A percentile compares a stretch with the other conserved stretches of the same genome.
phyloP scores from a whole-genome alignment of 2,113 vertebrate genomes.

The Pangasianodon gigas region DNA sequence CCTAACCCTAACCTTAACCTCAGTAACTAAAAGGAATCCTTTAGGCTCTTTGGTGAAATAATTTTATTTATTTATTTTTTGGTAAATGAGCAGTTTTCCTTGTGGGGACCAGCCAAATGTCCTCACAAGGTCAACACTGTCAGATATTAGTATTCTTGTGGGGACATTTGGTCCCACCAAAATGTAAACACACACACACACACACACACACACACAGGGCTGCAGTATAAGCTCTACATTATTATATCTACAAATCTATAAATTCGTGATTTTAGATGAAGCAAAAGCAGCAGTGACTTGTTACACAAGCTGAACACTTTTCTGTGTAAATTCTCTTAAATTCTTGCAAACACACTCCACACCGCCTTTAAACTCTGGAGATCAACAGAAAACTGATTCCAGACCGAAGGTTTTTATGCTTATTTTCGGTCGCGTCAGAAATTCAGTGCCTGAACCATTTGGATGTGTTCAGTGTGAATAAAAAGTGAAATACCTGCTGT shows the following conservation, averaged over 20 bases:
- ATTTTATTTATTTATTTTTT: not conserved
- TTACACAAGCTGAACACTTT: not conserved
- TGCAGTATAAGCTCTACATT: not conserved
- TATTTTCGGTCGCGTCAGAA: not conserved
- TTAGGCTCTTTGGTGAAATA: not conserved
- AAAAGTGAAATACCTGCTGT: constrained; percentile 26
- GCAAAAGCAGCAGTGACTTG: not conserved
- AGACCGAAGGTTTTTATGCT: not conserved
- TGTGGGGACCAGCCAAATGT: not conserved
- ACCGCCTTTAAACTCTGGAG: not conserved
- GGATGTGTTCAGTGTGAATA: not conserved
- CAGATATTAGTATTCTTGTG: not conserved
- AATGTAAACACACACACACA: constrained; percentile 1
- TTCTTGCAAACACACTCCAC: not conserved
- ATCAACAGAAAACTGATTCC: not conserved
- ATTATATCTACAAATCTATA: not conserved
- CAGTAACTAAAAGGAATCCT: not conserved
- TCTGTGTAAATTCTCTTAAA: not conserved
- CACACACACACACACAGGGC: not conserved
- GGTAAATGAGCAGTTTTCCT: not conserved
- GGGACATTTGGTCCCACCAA: not conserved
- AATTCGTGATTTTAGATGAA: not conserved
- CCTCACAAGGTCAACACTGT: not conserved
- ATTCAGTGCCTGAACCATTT: not conserved
- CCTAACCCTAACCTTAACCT: not conserved